Evolutionary conservation across 2,113 vertebrate genomes (phyloP), one percentile per base, ranked within the genome.

Genomic region (Sigmodon hispidus): DNA sequence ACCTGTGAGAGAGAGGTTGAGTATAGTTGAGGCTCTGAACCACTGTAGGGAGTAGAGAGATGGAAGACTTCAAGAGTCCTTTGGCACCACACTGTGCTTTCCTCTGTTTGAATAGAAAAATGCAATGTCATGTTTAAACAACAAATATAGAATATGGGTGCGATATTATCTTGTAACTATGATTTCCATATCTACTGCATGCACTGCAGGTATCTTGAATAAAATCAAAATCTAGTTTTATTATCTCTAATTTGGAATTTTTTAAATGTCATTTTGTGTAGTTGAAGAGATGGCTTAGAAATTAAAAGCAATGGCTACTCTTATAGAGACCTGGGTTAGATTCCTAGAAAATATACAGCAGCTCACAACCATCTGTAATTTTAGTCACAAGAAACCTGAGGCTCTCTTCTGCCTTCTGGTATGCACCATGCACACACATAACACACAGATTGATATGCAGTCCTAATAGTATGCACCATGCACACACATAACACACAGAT

Each of bases 191-290:
- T 21, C 36, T 31, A 83, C 40, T 75, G 16, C 2, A n/a, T 73
- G 29, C n/a, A 45, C 55, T 50, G 70, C 10, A 76, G 65, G 36
- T 21, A 89, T 48, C 45, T n/a, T 89, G 29, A 86, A 2, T 13
- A 72, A 86, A 93, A 73, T 57, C 10, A 77, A 50, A 43, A 93
- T 87, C 88, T 48, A 59, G 29, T 52, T 84, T 80, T 76, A 7
- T 85, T 90, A 85, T 31, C 1, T 80, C n/a, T 91, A 86, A 75
- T 40, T 72, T 89, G 52, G 81, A 89, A 85, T 81, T 90, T 59
- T 61, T 40, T n/a, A 50, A 95, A 88, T 67, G 80, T 45, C 61
- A 43, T 61, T 61, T 83, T 45, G 15, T 80, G 36, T 10, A 36
- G 22, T 19, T 81, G n/a, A 36, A 81, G 52, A 40, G 79, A 57